Evolutionary conservation across 2,797 vertebrate genomes (phyloP).

Genomic region (Erethizon dorsatum): DNA sequence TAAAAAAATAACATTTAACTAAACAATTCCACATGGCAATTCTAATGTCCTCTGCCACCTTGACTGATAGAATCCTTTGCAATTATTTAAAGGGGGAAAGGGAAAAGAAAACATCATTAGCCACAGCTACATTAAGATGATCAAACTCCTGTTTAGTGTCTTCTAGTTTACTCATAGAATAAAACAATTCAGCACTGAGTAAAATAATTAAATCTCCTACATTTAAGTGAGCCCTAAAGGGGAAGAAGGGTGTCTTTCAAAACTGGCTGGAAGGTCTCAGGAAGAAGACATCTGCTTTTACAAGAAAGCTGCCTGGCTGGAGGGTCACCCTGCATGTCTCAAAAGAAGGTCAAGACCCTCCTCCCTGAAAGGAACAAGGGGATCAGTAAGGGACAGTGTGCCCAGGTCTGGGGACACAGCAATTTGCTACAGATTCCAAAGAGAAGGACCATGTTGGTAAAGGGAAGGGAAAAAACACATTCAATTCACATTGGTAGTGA

Average conservation of each 20-base stretch:
- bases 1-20: slow-evolving; percentile 78
- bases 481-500: not conserved
- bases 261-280: not conserved
- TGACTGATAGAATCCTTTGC: slow-evolving; percentile 79
- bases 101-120: slow-evolving; percentile 76
- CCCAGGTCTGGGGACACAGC: not conserved
- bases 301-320: not conserved
- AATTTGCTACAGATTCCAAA: not conserved
- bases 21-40: slow-evolving; percentile 80
- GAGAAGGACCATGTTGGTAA: not conserved
- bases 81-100: slow-evolving; percentile 82
- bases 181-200: slow-evolving; percentile 76
- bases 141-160: slow-evolving; percentile 77
- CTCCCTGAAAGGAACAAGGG: not conserved
- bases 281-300: not conserved
- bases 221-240: slow-evolving; percentile 84
- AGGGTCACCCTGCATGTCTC: not conserved
- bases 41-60: slow-evolving; percentile 54
- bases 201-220: slow-evolving; percentile 81
- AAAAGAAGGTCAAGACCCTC: not conserved
- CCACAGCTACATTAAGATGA: slow-evolving; percentile 80
- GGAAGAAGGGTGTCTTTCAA: not conserved
- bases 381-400: not conserved
- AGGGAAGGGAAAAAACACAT: not conserved
- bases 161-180: slow-evolving; percentile 71